Conservation (phyloP, 2,888 invertebrate genomes). For the Carcina quercana region DNA sequence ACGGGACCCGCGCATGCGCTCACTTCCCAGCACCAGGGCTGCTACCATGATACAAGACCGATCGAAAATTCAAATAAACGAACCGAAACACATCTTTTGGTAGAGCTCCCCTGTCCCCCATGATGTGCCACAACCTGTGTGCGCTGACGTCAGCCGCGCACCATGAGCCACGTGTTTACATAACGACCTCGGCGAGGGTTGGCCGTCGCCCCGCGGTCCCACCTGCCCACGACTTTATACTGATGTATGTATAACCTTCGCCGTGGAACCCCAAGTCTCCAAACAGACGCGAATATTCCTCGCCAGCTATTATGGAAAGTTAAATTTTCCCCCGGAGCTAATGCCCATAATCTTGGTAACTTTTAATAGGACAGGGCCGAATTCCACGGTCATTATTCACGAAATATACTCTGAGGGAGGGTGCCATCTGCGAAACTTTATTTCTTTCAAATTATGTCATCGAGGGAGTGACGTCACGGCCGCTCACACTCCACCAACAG, state of each 20-base stretch:
- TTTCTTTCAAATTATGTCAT: conserved; percentile 42
- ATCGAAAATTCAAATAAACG: too few relatives aligned
- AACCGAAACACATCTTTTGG: too few relatives aligned
- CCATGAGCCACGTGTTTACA: too few relatives aligned
- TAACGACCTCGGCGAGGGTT: neutral
- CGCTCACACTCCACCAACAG: too few relatives aligned
- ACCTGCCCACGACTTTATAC: neutral
- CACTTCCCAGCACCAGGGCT: too few relatives aligned
- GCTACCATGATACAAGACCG: too few relatives aligned
- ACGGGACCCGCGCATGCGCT: too few relatives aligned
- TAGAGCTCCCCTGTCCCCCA: too few relatives aligned
- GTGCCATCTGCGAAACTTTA: conserved; percentile 49
- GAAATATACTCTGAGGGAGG: conserved; percentile 54
- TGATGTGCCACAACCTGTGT: neutral
- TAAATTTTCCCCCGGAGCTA: conserved; percentile 58
- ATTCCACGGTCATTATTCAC: conserved; percentile 68
- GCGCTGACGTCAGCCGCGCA: too few relatives aligned
- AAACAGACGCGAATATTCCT: conserved; percentile 21
- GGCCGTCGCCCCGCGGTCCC: too few relatives aligned
- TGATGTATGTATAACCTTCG: neutral
- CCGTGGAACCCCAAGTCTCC: neutral
- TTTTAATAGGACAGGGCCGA: conserved; percentile 66
- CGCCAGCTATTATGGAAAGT: conserved; percentile 48
- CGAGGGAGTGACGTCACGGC: too few relatives aligned
- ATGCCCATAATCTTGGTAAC: conserved; percentile 68